Evolutionary conservation across 2,113 vertebrate species (phyloP).

Genomic region (Chiloscyllium plagiosum): DNA sequence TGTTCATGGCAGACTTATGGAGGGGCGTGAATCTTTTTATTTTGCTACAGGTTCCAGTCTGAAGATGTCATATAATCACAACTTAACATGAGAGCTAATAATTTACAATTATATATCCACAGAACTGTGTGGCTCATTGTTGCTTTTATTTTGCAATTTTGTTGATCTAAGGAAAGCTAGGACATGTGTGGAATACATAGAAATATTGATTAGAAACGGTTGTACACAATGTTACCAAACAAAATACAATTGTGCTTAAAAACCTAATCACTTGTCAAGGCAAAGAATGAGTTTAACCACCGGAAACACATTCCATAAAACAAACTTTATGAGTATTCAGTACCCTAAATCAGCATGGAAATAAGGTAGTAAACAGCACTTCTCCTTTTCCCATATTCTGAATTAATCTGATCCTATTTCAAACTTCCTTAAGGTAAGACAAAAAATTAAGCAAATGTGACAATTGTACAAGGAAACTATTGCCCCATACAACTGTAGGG

Average conservation of each 20-base stretch:
- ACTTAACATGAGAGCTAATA: not conserved
- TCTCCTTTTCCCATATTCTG: not conserved
- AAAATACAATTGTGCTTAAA: not conserved
- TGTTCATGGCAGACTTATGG: too few relatives aligned
- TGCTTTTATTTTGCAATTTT: not conserved
- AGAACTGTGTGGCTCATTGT: not conserved
- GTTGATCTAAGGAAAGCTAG: not conserved
- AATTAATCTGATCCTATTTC: not conserved
- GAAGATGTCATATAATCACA: not conserved
- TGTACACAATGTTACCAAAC: not conserved
- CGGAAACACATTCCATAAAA: not conserved
- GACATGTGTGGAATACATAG: constrained; percentile 3
- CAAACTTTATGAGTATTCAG: not conserved
- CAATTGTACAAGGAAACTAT: not conserved
- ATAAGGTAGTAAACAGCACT: not conserved
- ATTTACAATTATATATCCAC: not conserved
- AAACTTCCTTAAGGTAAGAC: not conserved
- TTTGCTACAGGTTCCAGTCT: not conserved
- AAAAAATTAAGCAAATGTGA: not conserved
- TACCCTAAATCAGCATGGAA: not conserved
- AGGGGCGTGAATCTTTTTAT: not conserved
- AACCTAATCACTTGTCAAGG: not conserved
- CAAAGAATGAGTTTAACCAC: not conserved
- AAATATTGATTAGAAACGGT: not conserved
- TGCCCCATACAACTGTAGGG: not conserved